Base-by-base conservation (phyloP, 1,140 invertebrate species). In the Papilio xuthus region DNA sequence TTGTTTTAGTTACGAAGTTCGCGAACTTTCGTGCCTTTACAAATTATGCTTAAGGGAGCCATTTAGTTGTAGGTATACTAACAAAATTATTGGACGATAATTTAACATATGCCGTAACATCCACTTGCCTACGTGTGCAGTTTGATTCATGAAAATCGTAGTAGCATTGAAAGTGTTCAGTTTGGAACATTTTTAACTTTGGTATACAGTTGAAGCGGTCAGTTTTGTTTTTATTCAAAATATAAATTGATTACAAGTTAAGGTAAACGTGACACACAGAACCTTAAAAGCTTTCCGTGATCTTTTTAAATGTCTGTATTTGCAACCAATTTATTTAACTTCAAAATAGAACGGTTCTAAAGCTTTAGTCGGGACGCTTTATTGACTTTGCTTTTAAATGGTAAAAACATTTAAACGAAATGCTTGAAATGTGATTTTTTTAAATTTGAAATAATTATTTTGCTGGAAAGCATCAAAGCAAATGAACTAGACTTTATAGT, bases 271-370 rank as follows among this genome's bases (percentile, higher is more conserved):
- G 23, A 50, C 28, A 56, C 26, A 74, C 18, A 53, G 28, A 26
- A 28, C 73, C 50, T 76, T 60, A 76, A 76, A 76, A 76, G 74
- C 74, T 18, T 76, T 76, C 74, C 53, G 53, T 76, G 28, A 37
- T 76, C 50, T 47, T 75, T 63, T 41, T 63, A 76, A 76, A 76
- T 60, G 50, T 76, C 74, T 63, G 37, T 74, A 26, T 76, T 76
- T 60, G 74, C 50, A 76, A 63, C 53, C 32, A 41, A 76, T 76
- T 60, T 76, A 63, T 63, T 76, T 76, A 41, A 56, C 28, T 76
- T 76, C 32, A 60, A 76, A 76, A 76, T 76, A 53, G 47, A 74
- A 53, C 8, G 23, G 47, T 50, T 74, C 28, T 47, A 50, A 23
- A 47, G 44, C 42, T 53, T 53, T 74, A 63, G 60, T 28, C 60